These are phyloP conservation scores for Nephrotoma appendiculata DNA, from an alignment of 2,888 invertebrate species.

Conservation along the genomic window DNA sequence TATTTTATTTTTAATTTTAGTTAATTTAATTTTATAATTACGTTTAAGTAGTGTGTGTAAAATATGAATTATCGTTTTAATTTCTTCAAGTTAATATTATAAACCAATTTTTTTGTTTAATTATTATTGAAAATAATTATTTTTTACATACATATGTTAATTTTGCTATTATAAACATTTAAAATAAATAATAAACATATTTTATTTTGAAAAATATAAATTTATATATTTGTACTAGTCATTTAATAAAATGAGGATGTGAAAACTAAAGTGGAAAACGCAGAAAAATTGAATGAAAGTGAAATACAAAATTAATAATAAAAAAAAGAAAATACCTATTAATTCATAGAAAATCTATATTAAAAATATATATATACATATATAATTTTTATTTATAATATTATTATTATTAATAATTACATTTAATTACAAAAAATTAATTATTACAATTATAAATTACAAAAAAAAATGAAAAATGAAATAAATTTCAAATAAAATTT, in stretches of 20 bases:
- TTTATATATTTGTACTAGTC: conserved; percentile 4
- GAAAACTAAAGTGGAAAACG: background rate
- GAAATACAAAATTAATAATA: background rate
- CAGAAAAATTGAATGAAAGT: background rate
- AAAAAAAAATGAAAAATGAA: background rate
- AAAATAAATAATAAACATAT: background rate
- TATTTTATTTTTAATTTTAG: background rate
- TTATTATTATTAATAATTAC: background rate
- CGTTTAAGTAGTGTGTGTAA: background rate
- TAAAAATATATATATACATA: background rate
- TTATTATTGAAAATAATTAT: background rate
- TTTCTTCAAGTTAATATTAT: background rate
- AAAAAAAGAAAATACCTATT: background rate
- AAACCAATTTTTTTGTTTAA: background rate
- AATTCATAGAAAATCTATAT: background rate
- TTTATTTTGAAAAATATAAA: background rate
- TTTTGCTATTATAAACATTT: background rate
- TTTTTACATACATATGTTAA: background rate
- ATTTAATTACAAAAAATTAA: background rate
- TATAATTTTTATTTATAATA: conserved; percentile 2
- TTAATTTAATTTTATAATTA: background rate
- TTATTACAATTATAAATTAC: background rate
- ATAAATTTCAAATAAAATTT: conserved; percentile 4
- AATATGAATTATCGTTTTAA: background rate
- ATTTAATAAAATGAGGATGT: background rate